Evolutionary conservation across 1,140 invertebrate species (phyloP), one percentile per base, ranked within the genome.

Genomic region (Drosophila quadrilineata): DNA sequence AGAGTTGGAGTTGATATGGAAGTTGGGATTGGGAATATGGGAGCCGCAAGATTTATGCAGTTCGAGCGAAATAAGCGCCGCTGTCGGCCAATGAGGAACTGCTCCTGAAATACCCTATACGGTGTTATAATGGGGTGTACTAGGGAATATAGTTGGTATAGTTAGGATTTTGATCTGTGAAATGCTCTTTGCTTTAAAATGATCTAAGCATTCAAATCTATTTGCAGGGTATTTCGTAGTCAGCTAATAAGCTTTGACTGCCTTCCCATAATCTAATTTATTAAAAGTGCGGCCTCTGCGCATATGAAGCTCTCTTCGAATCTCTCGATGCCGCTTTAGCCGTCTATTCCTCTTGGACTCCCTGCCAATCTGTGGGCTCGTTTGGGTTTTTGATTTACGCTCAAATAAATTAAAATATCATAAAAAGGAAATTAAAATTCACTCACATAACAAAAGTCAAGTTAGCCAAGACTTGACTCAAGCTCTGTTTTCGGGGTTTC

Each of bases 351-450:
- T n/a, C n/a, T n/a, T n/a, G n/a, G n/a, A n/a, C n/a, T n/a, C n/a
- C n/a, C n/a, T 33, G 29, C 24, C 35, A 12, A 17, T 36, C 26
- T 22, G 17, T 28, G 26, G 67, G 60, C 79, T 85, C 79, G 79
- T 85, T 85, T 79, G 62, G 71, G 46, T 41, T 85, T 84, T 85
- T 88, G 87, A 88, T 88, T 88, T 88, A 88, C 82, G 84, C 82
- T 71, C 67, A 88, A 88, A 88, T 88, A 88, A 88, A 88, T 88
- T 88, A 88, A 88, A 88, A 88, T 88, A 88, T 88, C 80, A 87
- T 88, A 88, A 88, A 88, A 88, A 88, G 77, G 82, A 88, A 88
- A 88, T 88, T 88, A 88, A 88, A 88, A 88, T 88, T 88, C 87
- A 87, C 75, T 88, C 79, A 70, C 49, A 82, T 58, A 76, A 73